These are phyloP conservation scores for Chaetops frenatus DNA, from an alignment of 2,113 vertebrate genomes.

Conservation along the genomic window DNA sequence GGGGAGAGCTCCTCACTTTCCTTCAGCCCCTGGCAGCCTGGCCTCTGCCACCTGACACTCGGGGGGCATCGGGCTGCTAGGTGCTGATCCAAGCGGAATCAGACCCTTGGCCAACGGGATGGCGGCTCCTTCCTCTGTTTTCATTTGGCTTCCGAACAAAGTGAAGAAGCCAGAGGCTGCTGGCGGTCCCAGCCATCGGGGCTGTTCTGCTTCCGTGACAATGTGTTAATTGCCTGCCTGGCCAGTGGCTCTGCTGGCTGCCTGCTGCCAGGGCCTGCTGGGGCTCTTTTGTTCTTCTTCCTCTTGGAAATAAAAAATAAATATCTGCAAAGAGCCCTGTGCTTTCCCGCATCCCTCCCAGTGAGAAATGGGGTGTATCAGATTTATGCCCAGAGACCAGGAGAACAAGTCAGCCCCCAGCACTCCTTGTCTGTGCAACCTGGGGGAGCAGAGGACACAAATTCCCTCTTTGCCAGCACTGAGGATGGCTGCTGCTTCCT, in stretches of 20 bases:
- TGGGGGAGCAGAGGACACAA: background rate
- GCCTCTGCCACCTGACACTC: background rate
- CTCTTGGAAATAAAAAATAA: background rate
- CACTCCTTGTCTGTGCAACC: rapidly evolving
- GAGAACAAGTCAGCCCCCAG: background rate
- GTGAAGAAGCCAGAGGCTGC: background rate
- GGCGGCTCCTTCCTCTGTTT: background rate
- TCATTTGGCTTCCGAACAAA: background rate
- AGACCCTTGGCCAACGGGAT: background rate
- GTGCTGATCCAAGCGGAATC: background rate
- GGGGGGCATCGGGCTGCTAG: background rate
- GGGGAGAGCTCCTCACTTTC: background rate
- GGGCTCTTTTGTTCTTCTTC: background rate
- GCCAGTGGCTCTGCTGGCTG: background rate
- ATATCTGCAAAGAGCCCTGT: background rate
- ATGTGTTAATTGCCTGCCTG: background rate
- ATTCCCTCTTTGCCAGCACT: background rate
- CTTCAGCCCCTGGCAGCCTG: background rate
- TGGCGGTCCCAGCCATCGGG: background rate
- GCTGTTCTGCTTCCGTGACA: background rate
- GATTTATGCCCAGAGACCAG: background rate
- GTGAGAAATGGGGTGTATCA: background rate
- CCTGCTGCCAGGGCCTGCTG: background rate
- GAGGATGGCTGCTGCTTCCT: background rate
- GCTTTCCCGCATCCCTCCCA: background rate